Evolutionary conservation across 2,797 vertebrate species (phyloP).

Genomic region (Pteronotus mesoamericanus): DNA sequence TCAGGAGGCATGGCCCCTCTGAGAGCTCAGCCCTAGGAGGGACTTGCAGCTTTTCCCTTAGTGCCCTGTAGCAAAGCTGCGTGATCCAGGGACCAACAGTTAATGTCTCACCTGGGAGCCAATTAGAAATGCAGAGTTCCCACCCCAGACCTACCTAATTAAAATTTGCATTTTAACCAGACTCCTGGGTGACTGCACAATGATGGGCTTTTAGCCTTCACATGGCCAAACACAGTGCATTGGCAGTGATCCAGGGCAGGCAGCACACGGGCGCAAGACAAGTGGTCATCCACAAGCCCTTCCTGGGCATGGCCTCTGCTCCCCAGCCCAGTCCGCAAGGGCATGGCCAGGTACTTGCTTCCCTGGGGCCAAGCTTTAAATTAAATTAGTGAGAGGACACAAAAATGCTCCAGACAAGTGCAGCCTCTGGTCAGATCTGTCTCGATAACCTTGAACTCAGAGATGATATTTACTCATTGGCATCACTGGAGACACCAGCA

Average conservation of each 20-base stretch:
- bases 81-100: not conserved
- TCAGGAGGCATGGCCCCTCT: not conserved
- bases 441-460: conserved; percentile 3
- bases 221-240: not conserved
- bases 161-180: not conserved
- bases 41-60: not conserved
- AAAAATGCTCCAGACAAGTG: not conserved
- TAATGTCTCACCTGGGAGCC: not conserved
- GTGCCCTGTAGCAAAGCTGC: no score
- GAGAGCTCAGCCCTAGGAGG: not conserved
- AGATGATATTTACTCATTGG: not conserved
- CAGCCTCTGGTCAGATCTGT: not conserved
- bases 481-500: not conserved
- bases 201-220: not conserved
- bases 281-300: not conserved
- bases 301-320: not conserved
- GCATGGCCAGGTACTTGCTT: not conserved
- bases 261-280: not conserved
- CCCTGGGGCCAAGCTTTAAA: not conserved
- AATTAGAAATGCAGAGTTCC: not conserved
- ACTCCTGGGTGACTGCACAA: not conserved
- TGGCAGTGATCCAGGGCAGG: not conserved
- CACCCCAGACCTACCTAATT: not conserved
- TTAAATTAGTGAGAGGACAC: not conserved
- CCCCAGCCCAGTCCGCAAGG: not conserved